Evolutionary conservation across 2,888 invertebrate genomes (phyloP), one percentile per base, ranked within the genome.

Genomic region (Catocala sponsa): DNA sequence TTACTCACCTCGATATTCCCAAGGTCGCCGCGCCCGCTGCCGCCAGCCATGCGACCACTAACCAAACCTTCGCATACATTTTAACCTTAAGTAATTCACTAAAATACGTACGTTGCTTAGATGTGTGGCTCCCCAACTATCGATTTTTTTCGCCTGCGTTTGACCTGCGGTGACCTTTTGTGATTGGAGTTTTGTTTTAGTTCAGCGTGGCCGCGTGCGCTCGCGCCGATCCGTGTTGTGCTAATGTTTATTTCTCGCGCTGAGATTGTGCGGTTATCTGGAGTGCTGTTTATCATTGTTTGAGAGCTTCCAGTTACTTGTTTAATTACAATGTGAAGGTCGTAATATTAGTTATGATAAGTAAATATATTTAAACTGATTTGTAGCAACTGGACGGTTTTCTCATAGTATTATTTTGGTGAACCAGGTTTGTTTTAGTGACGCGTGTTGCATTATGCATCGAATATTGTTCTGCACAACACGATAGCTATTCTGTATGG

Each of bases 21-120:
- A 86, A 85, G 85, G 88, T 67, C 82, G 84, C 83, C 51, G 81
- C 78, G 43, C 66, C 57, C 49, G 63, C 74, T 54, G 63, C 64
- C 15, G 43, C 55, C 55, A 64, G 13, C 58, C 61, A 70, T 53
- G 58, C 67, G 54, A 68, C 62, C 63, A 65, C 25, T 65, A 76
- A 70, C 52, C 72, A 68, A 43, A 64, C 52, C 55, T 43, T 63
- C 35, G 41, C 43, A 55, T 15, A 58, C 71, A 76, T 68, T 63
- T 41, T 69, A 63, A 69, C 63, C 42, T 66, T 42, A n/a, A n/a
- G n/a, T n/a, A 48, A 35, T 46, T 33, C 6, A 44, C 43, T 10
- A 54, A 52, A 11, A 65, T 73, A 76, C 67, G 73, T 72, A 73
- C 78, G 57, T 67, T 44, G 35, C 4, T 55, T 25, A 46, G 33